A percentile compares a stretch with the other conserved stretches of the same genome.
Conservation (phyloP, 1,140 invertebrate species). For the Neodiprion virginianus region DNA sequence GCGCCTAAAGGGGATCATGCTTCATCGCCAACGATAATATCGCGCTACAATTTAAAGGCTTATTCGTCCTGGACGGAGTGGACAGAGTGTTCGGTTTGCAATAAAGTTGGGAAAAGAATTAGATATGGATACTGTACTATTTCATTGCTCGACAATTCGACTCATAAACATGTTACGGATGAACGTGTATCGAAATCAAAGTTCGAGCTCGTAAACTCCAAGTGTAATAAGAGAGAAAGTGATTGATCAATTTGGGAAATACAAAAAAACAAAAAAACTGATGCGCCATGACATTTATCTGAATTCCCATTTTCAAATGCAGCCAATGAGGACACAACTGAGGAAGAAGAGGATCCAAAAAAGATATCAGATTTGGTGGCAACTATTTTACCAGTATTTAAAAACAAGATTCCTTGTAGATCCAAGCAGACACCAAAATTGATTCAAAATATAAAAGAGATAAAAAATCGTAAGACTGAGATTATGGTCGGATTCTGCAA, state of each 20-base stretch:
- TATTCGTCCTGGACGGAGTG: constrained; percentile 65
- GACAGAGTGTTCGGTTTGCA: constrained; percentile 71
- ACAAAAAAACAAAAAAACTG: neutral
- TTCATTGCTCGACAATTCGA: constrained; percentile 30
- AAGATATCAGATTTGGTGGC: constrained; percentile 16
- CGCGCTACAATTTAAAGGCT: constrained; percentile 50
- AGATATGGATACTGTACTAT: constrained; percentile 67
- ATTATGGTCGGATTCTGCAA: constrained; percentile 67
- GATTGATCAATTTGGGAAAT: neutral
- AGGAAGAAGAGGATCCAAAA: neutral
- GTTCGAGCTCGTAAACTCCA: too few species aligned
- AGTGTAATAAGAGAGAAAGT: neutral
- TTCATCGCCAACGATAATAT: constrained; percentile 37
- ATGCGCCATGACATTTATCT: neutral
- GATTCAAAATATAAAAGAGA: constrained; percentile 49
- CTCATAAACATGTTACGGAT: constrained; percentile 22
- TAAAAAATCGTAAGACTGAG: constrained; percentile 63
- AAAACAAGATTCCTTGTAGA: constrained; percentile 68
- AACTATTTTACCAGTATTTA: constrained; percentile 50
- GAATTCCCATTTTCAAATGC: neutral
- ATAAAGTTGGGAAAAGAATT: constrained; percentile 59
- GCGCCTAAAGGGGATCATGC: constrained; percentile 40
- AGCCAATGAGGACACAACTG: neutral
- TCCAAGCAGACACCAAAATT: constrained; percentile 61
- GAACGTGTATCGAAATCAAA: constrained; percentile 1